Evolutionary conservation across 2,113 vertebrate genomes (phyloP), one percentile per base, ranked within the genome.

Genomic region (Telmatochromis brachygnathus): DNA sequence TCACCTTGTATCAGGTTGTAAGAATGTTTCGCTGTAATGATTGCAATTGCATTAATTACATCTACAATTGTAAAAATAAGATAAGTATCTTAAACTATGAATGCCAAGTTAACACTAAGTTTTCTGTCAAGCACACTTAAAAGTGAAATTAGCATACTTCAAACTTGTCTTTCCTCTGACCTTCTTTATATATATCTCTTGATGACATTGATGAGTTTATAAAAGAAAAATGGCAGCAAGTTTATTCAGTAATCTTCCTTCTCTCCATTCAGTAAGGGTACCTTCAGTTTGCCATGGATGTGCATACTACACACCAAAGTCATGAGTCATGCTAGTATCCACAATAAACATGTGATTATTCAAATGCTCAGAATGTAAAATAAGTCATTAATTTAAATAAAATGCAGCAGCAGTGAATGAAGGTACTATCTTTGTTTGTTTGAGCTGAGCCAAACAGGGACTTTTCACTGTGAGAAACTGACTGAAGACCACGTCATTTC

Each of bases 271-370:
- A 21, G 35, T 42, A 19, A 82, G 37, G 26, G 6, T 15, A 11
- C 28, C 19, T n/a, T 86, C 26, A 12, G 23, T 33, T 86, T 73
- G 14, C 39, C 37, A 0, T 17, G 68, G 68, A 47, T 47, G 42
- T 19, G 42, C 9, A 47, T 45, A 93, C 91, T 93, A 83, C 87
- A 94, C 90, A 94, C 92, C 79, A 92, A 92, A 90, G 83, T 92
- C 89, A 91, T 90, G 86, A 92, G 73, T 94, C 79, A 91, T 75
- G 49, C 89, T 87, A 85, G 80, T 90, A 79, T 75, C 90, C 89
- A 88, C 87, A 85, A 93, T 86, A 94, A 91, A 79, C 89, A 94
- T 89, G 86, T 87, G 65, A 87, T 88, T 81, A 81, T 86, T 94
- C 84, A 94, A 70, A 90, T 91, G 85, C 84, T 82, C 23, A 21